These are phyloP conservation scores for Egretta garzetta DNA, from an alignment of 2,113 vertebrate genomes.

Conservation along the genomic window DNA sequence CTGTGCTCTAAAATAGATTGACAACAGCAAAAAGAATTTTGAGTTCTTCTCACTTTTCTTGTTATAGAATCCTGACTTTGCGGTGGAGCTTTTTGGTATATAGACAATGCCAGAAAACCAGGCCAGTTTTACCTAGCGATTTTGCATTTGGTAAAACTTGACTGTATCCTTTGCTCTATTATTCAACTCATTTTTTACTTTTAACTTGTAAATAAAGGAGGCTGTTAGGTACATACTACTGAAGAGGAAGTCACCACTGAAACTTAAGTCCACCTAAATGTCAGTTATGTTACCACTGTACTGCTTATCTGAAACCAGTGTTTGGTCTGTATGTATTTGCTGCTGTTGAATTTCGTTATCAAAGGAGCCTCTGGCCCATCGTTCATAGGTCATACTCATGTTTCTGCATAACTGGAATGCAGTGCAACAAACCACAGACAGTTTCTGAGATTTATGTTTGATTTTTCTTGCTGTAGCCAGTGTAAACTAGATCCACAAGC, in stretches of 20 bases:
- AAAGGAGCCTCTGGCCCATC: background rate
- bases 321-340: background rate
- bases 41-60: background rate
- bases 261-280: background rate
- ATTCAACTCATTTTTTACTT: background rate
- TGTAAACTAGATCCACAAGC: fast-evolving
- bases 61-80: background rate
- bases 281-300: background rate
- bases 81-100: background rate
- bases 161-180: background rate
- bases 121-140: background rate
- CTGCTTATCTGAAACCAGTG: background rate
- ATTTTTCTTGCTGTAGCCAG: background rate
- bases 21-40: background rate
- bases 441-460: background rate
- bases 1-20: background rate
- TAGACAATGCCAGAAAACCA: background rate
- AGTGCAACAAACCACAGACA: background rate
- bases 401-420: background rate
- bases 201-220: background rate
- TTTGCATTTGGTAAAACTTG: background rate
- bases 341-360: background rate
- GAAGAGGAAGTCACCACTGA: background rate
- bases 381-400: background rate
- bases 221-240: background rate